These are phyloP conservation scores for Lasiurus borealis DNA, from an alignment of 2,113 vertebrate genomes.

Conservation along the genomic window DNA sequence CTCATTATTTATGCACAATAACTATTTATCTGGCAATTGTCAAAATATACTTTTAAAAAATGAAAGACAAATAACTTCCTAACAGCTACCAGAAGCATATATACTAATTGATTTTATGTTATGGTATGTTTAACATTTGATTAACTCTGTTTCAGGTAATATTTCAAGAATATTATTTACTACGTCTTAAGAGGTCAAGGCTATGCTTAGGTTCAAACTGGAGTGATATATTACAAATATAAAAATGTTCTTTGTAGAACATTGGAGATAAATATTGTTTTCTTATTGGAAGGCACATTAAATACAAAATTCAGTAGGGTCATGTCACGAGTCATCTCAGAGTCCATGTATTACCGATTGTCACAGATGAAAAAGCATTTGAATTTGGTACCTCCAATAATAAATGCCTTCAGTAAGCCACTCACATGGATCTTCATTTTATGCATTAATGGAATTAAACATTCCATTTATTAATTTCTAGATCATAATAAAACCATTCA, in stretches of 20 bases:
- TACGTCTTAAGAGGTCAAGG: background rate
- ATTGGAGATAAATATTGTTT: background rate
- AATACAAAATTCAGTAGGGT: conserved; percentile 31
- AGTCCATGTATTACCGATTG: background rate
- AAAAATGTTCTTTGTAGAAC: conserved; percentile 9
- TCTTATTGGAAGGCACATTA: background rate
- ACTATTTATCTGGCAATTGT: background rate
- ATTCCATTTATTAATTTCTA: conserved; percentile 73
- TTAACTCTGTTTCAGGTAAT: background rate
- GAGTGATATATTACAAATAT: background rate
- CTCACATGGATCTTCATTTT: background rate
- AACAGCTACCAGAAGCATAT: background rate
- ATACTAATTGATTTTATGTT: background rate
- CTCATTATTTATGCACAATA: background rate
- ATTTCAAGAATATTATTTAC: background rate
- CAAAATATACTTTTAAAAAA: background rate
- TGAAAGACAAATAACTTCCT: background rate
- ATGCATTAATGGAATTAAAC: conserved; percentile 76
- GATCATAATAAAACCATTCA: conserved; percentile 67
- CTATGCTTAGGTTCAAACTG: conserved; percentile 5
- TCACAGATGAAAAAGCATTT: background rate
- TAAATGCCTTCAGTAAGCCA: background rate
- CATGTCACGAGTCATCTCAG: background rate
- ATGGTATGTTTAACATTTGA: background rate
- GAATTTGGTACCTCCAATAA: background rate